Evolutionary conservation across 2,888 invertebrate species (phyloP), one percentile per base, ranked within the genome.

Genomic region (Antitype chi): DNA sequence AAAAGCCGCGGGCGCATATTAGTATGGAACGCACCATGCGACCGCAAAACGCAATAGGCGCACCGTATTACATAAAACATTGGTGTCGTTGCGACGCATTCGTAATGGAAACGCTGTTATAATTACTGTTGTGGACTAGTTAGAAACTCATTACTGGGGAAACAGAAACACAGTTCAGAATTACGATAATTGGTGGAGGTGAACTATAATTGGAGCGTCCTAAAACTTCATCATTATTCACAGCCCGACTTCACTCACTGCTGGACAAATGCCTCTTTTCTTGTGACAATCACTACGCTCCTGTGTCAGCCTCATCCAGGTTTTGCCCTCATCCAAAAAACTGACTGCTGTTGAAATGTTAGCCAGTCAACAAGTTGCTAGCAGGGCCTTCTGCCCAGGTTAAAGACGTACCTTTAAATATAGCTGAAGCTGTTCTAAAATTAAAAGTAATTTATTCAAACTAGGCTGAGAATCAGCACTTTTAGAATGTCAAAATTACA

Each of bases 51-150:
- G 88, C 84, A 84, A 83, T 72, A 60, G 70, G 77, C 70, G 64
- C 86, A 75, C 81, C 75, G 70, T 70, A 82, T 92, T 92, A 90
- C 90, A 90, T 91, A 91, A 91, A 89, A 82, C 67, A 81, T 88
- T 86, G 81, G 87, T 85, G 82, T 86, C 87, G 81, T 77, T 80
- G 85, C 79, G 80, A 80, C 82, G 82, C 82, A 88, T 89, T 85
- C 75, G 88, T 86, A 88, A 91, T 71, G 52, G 85, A 75, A 68
- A 81, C 80, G 81, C 84, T 77, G 87, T 90, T 89, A 87, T 89
- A 88, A 90, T 87, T 89, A 89, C 85, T 87, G 82, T 84, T 87
- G 78, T 84, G 89, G 63, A 87, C 90, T 90, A 91, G 86, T 87
- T 89, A 78, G 60, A 78, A 62, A 66, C 73, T 78, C 47, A 85